Percentiles rank a stretch among this genome's conserved stretches.
Evolutionary conservation across 2,797 vertebrate genomes (phyloP).

Genomic region (Balearica regulorum): DNA sequence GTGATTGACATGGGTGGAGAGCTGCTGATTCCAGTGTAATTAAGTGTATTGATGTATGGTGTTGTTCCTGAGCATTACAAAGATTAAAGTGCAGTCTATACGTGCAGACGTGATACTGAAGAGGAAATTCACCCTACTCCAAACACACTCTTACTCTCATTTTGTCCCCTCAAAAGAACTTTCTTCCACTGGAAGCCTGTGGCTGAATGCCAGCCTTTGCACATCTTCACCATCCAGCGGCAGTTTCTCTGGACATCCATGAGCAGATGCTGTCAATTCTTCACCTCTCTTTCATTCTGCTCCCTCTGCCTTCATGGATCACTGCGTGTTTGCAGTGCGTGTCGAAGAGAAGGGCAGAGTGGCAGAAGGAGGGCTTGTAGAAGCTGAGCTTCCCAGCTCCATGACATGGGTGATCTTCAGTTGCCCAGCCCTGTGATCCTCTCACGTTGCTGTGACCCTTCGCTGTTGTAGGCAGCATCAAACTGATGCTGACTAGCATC

Average conservation of each 20-base stretch:
- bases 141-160: not conserved
- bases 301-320: slow-evolving; percentile 67
- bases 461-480: slow-evolving; percentile 28
- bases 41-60: not conserved
- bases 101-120: not conserved
- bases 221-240: slow-evolving; percentile 31
- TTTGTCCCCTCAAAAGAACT: not conserved
- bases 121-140: not conserved
- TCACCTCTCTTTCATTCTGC: slow-evolving; percentile 63
- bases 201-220: slow-evolving; percentile 44
- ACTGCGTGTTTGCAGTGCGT: slow-evolving; percentile 29
- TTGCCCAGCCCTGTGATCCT: slow-evolving; percentile 43
- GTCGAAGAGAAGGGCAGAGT: slow-evolving; percentile 64
- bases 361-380: slow-evolving; percentile 54
- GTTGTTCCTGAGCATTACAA: slow-evolving; percentile 1
- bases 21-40: not conserved
- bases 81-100: not conserved
- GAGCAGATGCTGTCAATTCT: slow-evolving; percentile 70
- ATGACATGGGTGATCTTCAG: slow-evolving; percentile 25
- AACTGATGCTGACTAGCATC: slow-evolving; percentile 20
- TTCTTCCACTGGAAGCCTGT: not conserved
- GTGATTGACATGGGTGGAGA: not conserved
- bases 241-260: slow-evolving; percentile 62
- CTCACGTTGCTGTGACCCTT: not conserved
- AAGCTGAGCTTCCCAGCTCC: slow-evolving; percentile 50